These are phyloP conservation scores for Perccottus glenii DNA, from an alignment of 2,113 vertebrate species.

Conservation along the genomic window DNA sequence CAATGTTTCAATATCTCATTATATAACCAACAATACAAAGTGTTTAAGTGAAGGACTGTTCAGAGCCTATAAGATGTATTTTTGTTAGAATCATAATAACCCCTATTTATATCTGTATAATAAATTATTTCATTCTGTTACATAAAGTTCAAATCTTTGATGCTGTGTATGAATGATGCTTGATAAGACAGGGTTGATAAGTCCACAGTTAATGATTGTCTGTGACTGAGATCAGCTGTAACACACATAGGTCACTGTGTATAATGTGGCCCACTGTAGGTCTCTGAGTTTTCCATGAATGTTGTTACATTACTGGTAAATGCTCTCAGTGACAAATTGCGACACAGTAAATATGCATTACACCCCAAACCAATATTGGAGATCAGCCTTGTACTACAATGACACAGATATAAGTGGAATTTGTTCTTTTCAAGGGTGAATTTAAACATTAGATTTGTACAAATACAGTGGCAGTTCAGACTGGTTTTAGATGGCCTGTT, in stretches of 20 bases:
- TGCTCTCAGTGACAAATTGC: neutral
- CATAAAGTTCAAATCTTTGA: neutral
- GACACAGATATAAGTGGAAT: neutral
- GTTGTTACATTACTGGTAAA: neutral
- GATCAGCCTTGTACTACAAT: no score
- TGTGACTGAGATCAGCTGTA: constrained; percentile 1
- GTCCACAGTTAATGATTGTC: constrained; percentile 51
- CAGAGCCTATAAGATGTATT: no score
- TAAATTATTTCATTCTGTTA: no score
- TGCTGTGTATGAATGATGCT: neutral
- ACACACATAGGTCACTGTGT: constrained; percentile 1
- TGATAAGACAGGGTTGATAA: constrained; percentile 17
- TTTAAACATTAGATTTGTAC: neutral
- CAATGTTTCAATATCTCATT: no score
- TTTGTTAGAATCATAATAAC: no score
- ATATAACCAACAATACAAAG: no score
- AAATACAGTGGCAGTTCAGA: no score
- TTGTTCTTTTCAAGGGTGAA: neutral
- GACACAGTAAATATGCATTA: neutral
- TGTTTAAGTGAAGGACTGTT: no score
- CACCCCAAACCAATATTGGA: neutral
- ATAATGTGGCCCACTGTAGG: constrained; percentile 3
- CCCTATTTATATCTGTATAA: no score
- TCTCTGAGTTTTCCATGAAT: constrained; percentile 33
- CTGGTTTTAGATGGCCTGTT: no score